A percentile compares a stretch with the other conserved stretches of the same genome.
Evolutionary conservation across 2,797 vertebrate genomes (phyloP).

Genomic region (Acrossocheilus wenchowensis): DNA sequence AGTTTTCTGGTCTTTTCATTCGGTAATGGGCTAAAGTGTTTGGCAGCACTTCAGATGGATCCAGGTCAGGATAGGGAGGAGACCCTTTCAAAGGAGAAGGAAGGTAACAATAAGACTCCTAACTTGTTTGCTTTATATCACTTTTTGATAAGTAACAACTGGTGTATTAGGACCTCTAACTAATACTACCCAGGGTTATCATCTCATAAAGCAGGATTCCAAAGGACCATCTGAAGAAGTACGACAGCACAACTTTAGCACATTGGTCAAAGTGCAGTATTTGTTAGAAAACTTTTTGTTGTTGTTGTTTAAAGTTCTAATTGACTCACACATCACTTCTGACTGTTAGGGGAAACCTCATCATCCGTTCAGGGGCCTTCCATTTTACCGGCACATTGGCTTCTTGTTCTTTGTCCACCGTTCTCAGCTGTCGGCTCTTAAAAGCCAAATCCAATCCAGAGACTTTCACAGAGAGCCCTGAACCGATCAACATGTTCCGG

Average conservation of each 20-base stretch:
- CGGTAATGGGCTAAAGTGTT: constrained; percentile 68
- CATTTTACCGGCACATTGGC: constrained; percentile 76
- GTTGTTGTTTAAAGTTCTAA: background rate
- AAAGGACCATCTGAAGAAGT: constrained; percentile 75
- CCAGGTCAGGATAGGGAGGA: constrained; percentile 77
- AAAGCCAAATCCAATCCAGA: constrained; percentile 75
- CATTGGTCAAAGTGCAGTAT: background rate
- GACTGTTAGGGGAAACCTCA: constrained; percentile 69
- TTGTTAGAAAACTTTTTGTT: background rate
- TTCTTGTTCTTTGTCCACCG: constrained; percentile 57
- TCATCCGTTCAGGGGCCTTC: constrained; percentile 77
- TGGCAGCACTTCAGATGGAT: constrained; percentile 68
- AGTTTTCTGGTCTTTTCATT: constrained; percentile 73
- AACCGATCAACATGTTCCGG: constrained; percentile 75
- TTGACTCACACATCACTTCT: constrained; percentile 75
- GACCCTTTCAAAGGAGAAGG: constrained; percentile 65
- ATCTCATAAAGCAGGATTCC: constrained; percentile 78
- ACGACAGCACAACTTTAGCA: constrained; percentile 3
- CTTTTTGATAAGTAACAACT: background rate
- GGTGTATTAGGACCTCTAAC: background rate
- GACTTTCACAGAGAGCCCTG: constrained; percentile 70
- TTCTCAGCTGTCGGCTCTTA: constrained; percentile 61
- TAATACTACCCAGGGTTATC: constrained; percentile 74
- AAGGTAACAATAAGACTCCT: background rate
- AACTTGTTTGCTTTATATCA: background rate